phyloP scores from a whole-genome alignment of 1,140 invertebrate species.

The Eriosoma lanigerum region DNA sequence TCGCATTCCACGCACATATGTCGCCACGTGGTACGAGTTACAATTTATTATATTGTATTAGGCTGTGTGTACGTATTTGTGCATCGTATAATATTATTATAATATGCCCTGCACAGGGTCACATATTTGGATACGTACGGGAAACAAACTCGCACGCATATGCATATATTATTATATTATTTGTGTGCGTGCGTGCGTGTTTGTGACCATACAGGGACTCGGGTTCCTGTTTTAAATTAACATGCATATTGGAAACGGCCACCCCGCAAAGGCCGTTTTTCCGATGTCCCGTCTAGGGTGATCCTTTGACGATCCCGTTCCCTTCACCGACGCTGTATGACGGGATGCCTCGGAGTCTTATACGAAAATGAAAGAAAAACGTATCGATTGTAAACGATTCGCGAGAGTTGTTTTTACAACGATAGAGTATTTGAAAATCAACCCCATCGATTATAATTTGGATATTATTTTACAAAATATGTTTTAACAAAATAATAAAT shows the following conservation, averaged over 20 bases:
- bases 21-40: not conserved
- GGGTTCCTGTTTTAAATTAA: too few relatives aligned
- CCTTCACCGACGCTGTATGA: too few relatives aligned
- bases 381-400: too few relatives aligned
- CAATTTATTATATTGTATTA: not conserved
- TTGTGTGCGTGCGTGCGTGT: not conserved
- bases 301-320: conserved; percentile 15
- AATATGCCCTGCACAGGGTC: not conserved
- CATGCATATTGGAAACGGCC: conserved; percentile 41
- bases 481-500: too few relatives aligned
- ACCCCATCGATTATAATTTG: too few relatives aligned
- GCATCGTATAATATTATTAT: not conserved
- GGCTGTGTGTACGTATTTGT: not conserved
- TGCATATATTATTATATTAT: too few relatives aligned
- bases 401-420: too few relatives aligned
- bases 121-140: not conserved
- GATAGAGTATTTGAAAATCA: too few relatives aligned
- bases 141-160: not conserved
- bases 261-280: not conserved
- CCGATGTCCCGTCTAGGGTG: not conserved
- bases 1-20: not conserved
- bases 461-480: too few relatives aligned
- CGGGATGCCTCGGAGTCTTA: too few relatives aligned
- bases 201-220: not conserved
- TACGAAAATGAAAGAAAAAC: too few relatives aligned